Evolutionary conservation across 92 coral and sea anemone species (phyloP), one percentile per base, ranked within the genome.

Genomic region (Galaxea fascicularis): DNA sequence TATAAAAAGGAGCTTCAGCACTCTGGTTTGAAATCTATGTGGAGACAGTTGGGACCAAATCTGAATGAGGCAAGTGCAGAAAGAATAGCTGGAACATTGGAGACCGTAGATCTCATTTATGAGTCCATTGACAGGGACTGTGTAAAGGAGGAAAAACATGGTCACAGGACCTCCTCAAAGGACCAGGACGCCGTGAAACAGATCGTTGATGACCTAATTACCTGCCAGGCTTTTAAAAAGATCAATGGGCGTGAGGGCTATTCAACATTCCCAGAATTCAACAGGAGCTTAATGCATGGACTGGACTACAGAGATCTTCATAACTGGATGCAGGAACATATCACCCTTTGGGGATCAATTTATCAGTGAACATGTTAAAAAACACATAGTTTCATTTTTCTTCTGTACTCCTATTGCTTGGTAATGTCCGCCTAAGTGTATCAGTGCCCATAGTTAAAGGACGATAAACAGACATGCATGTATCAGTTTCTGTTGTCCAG

Each of bases 101-200:
- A 90, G 58, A 30, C 87, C 24, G 35, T 79, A 12, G 87, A 85
- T 54, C 17, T 73, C 14, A 53, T 90, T 24, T 22, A 46, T 28
- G 29, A 63, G 21, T 83, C 90, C 8, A 77, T 88, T 52, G 92
- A 84, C 77, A 80, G 78, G 52, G 95, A 91, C 80, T 91, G 92
- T 64, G 51, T 21, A 0, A n/a, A 66, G 35, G 15, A 27, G 2
- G 88, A 74, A 11, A 65, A 82, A 12, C 76, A 82, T 9, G 20
- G 59, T 15, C 59, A 9, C 13, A 53, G 59, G 20, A 53, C 59
- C 13, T 7, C 13, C 18, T 8, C 20, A 9, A 87, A 83, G 30
- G 65, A 78, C 26, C 86, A 52, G 10, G 91, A 82, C 26, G 64
- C 94, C 20, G 94, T 91, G 11, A 21, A 26, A 63, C 91, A 87